Conservation (phyloP, 2,888 invertebrate species). For the Argynnis bischoffii region DNA sequence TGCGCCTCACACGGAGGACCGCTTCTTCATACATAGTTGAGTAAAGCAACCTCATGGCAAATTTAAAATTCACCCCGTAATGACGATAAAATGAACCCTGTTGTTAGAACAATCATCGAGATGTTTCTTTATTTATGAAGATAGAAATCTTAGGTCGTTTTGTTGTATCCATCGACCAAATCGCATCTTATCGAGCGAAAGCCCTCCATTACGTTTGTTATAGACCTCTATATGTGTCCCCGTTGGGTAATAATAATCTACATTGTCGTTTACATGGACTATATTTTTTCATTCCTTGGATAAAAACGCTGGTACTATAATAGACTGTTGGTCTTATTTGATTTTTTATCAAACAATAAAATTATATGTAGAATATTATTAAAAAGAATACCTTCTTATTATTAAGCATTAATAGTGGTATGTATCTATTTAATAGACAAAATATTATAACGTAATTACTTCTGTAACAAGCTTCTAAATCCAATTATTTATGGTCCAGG, state of each 20-base stretch:
- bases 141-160: constrained; percentile 34
- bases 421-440: constrained; percentile 36
- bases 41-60: constrained; percentile 60
- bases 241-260: constrained; percentile 69
- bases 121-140: constrained; percentile 44
- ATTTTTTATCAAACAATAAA: constrained; percentile 49
- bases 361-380: background rate
- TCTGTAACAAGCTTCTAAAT: constrained; percentile 29
- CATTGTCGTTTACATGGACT: constrained; percentile 69
- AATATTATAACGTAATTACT: constrained; percentile 42
- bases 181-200: constrained; percentile 53
- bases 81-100: constrained; percentile 62
- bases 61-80: constrained; percentile 78
- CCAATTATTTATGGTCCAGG: constrained; percentile 36
- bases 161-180: constrained; percentile 44
- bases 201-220: constrained; percentile 58
- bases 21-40: constrained; percentile 77
- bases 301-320: constrained; percentile 54
- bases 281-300: constrained; percentile 70
- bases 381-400: background rate
- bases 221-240: constrained; percentile 67
- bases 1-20: constrained; percentile 56
- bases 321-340: constrained; percentile 49
- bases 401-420: background rate
- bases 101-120: constrained; percentile 64